These are phyloP conservation scores for Lasioglossum albipes DNA, from an alignment of 1,140 invertebrate species.

Conservation along the genomic window DNA sequence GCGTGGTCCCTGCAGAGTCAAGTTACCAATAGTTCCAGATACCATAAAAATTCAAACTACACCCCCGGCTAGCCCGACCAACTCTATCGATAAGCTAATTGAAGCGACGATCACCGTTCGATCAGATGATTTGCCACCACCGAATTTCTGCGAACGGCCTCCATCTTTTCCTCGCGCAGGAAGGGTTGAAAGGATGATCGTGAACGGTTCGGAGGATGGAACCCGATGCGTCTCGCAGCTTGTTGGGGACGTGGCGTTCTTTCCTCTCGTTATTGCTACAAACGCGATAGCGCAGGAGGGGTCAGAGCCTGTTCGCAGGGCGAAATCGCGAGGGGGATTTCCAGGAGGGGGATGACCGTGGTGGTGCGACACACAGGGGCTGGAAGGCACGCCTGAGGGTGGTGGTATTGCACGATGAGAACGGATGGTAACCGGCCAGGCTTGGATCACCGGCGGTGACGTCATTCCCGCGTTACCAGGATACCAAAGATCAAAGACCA, in stretches of 20 bases:
- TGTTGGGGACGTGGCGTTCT: slow-evolving; percentile 48
- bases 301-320: slow-evolving; percentile 69
- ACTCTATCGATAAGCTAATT: no score
- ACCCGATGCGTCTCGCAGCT: slow-evolving; percentile 23
- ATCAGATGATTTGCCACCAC: background rate
- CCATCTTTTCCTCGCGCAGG: background rate
- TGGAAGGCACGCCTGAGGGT: slow-evolving; percentile 62
- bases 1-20: no score
- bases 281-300: slow-evolving; percentile 58
- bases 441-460: slow-evolving; percentile 59
- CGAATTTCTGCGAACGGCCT: background rate
- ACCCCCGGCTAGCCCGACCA: background rate
- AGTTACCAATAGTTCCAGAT: no score
- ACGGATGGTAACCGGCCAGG: slow-evolving; percentile 55
- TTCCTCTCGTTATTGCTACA: slow-evolving; percentile 53
- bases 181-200: slow-evolving; percentile 27
- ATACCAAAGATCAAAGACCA: slow-evolving; percentile 55
- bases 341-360: slow-evolving; percentile 59
- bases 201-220: slow-evolving; percentile 14
- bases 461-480: slow-evolving; percentile 61
- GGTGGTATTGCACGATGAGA: slow-evolving; percentile 51
- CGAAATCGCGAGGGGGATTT: slow-evolving; percentile 63
- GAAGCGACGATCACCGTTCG: background rate
- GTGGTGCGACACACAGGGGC: slow-evolving; percentile 54
- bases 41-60: background rate